A percentile compares a stretch with the other conserved stretches of the same genome.
These are phyloP conservation scores for Alsophila aescularia DNA, from an alignment of 2,888 invertebrate species.

Conservation along the genomic window DNA sequence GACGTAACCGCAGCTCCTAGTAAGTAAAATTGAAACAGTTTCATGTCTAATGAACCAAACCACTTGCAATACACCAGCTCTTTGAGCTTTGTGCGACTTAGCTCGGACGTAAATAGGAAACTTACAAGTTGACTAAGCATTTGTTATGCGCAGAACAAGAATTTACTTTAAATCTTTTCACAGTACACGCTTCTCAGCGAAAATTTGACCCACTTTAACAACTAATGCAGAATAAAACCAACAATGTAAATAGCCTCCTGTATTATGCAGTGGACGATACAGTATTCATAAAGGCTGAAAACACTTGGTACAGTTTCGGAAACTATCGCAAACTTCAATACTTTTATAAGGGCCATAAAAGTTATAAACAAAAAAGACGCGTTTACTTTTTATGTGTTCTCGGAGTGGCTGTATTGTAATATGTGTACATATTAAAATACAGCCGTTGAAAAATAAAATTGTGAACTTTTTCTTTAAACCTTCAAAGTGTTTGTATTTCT, in stretches of 20 bases:
- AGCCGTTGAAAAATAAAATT: too few species aligned
- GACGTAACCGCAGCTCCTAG: too few species aligned
- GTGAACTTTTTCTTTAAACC: neutral
- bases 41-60: too few species aligned
- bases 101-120: too few species aligned
- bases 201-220: neutral
- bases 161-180: too few species aligned
- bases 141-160: too few species aligned
- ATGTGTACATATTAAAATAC: neutral
- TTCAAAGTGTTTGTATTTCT: neutral
- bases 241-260: slow-evolving; percentile 13
- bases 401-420: slow-evolving; percentile 11
- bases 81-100: too few species aligned
- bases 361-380: slow-evolving; percentile 37
- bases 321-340: slow-evolving; percentile 29
- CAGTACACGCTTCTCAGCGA: neutral
- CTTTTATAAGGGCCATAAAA: slow-evolving; percentile 35
- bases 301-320: slow-evolving; percentile 25
- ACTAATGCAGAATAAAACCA: neutral
- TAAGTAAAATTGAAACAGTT: too few species aligned
- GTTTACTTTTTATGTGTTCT: slow-evolving; percentile 33
- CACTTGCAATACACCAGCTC: too few species aligned
- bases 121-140: neutral
- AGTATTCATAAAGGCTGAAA: slow-evolving; percentile 29
- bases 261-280: slow-evolving; percentile 23